Evolutionary conservation across 2,888 invertebrate species (phyloP), one percentile per base, ranked within the genome.

Genomic region (Clitarchus hookeri): DNA sequence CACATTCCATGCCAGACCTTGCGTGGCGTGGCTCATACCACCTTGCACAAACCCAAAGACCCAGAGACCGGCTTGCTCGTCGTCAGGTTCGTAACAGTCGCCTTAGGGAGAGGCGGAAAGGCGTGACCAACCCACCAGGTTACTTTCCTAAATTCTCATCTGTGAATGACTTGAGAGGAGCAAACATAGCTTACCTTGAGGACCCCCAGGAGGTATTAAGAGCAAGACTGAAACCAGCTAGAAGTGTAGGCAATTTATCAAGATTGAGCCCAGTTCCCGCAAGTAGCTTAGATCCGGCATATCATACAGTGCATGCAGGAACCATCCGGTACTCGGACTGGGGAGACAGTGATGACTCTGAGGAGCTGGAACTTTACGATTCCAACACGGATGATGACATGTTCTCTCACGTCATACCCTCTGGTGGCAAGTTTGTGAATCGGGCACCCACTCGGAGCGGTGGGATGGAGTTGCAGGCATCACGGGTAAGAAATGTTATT

Each of bases 291-390:
- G 87, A 87, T 25, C 84, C 85, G 13, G 87, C 87, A 79, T 92
- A 92, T 89, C 91, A 92, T 88, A 92, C 92, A 23, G 90, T 92
- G 54, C 92, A 92, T 88, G 89, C 88, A 44, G 91, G 91, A 23
- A 88, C 89, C 88, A 84, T 83, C 53, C 44, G 54, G 25, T 79
- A 84, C 25, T 48, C 84, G 3, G 86, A 86, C n/a, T 85, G 85
- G 85, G 19, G 87, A 44, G 84, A 79, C 19, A 54, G 77, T 78
- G 48, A 79, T 26, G 84, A 83, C 27, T 54, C 77, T 26, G 79
- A 25, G 19, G 82, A 83, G 9, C 83, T 86, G 83, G 84, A 53
- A 44, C 78, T 79, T 48, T 19, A 36, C 16, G 11, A 44, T 25
- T 80, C 80, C 54, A 82, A 85, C 23, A 78, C 54, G 78, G 83